A percentile compares a stretch with the other conserved stretches of the same genome.
phyloP scores from a whole-genome alignment of 2,113 vertebrate species.

The Hyla sarda region DNA sequence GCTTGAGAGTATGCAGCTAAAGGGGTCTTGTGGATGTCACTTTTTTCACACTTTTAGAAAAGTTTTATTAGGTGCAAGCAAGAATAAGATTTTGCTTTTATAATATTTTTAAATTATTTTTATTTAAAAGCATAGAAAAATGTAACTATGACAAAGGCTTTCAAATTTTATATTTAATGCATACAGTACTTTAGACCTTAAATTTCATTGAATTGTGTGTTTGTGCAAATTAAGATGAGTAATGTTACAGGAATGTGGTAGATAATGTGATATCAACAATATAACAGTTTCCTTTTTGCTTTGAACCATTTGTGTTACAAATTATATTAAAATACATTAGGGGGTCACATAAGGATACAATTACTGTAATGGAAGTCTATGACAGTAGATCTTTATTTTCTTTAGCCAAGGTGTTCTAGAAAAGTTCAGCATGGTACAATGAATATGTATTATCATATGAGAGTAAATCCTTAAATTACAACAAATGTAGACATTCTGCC shows the following conservation, averaged over 20 bases:
- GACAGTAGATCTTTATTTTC: neutral
- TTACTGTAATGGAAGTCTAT: conserved; percentile 13
- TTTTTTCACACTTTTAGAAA: too few relatives aligned
- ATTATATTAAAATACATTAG: conserved; percentile 12
- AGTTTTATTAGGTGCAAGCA: neutral
- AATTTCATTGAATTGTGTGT: neutral
- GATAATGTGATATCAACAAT: neutral
- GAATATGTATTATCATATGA: neutral
- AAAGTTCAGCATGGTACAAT: neutral
- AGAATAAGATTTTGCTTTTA: neutral
- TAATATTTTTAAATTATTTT: neutral
- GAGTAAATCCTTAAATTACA: neutral
- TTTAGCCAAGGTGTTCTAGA: neutral
- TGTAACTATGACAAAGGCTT: neutral
- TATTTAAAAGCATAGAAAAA: neutral
- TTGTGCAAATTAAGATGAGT: neutral
- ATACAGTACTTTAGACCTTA: neutral
- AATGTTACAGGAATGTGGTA: neutral
- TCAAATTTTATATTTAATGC: neutral
- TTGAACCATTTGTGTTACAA: conserved; percentile 1
- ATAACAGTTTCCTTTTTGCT: conserved; percentile 13
- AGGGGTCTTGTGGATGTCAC: too few relatives aligned
- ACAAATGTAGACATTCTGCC: neutral
- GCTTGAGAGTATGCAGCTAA: too few relatives aligned
- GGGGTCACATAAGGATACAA: conserved; percentile 15